Conservation (phyloP, 2,113 vertebrate species). For the Malurus melanocephalus region DNA sequence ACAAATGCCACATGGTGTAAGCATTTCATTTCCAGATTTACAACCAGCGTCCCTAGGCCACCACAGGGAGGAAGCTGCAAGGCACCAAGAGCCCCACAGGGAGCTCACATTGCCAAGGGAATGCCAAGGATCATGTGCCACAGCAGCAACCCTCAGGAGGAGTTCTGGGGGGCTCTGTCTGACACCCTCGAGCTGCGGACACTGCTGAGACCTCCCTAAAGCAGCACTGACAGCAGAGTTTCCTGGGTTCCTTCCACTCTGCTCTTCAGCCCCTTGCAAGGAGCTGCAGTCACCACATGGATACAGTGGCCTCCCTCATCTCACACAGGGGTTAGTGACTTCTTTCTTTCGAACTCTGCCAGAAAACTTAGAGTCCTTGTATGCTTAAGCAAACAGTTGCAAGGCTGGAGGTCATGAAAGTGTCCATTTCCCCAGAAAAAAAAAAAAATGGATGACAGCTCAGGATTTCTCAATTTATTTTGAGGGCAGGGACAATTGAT, state of each 20-base stretch:
- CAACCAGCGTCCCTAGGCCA: not conserved
- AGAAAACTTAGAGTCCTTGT: not conserved
- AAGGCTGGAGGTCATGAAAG: not conserved
- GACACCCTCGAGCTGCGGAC: rapidly evolving
- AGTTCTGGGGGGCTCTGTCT: not conserved
- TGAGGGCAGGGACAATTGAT: not conserved
- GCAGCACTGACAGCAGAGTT: not conserved
- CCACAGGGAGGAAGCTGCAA: not conserved
- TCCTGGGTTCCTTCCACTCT: not conserved
- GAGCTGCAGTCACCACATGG: not conserved
- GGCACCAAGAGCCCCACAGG: not conserved
- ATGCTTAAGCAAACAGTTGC: not conserved
- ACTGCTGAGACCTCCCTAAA: not conserved
- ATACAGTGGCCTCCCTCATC: not conserved
- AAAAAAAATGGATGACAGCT: not conserved
- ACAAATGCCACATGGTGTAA: not conserved
- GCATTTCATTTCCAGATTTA: not conserved
- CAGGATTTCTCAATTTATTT: not conserved
- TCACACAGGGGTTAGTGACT: not conserved
- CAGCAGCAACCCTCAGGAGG: not conserved
- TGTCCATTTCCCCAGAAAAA: not conserved
- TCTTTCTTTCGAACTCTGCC: not conserved
- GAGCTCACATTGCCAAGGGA: not conserved
- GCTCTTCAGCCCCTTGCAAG: rapidly evolving
- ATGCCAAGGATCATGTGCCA: not conserved